These are phyloP conservation scores for Microcaecilia unicolor DNA, from an alignment of 2,797 vertebrate species.

Conservation along the genomic window DNA sequence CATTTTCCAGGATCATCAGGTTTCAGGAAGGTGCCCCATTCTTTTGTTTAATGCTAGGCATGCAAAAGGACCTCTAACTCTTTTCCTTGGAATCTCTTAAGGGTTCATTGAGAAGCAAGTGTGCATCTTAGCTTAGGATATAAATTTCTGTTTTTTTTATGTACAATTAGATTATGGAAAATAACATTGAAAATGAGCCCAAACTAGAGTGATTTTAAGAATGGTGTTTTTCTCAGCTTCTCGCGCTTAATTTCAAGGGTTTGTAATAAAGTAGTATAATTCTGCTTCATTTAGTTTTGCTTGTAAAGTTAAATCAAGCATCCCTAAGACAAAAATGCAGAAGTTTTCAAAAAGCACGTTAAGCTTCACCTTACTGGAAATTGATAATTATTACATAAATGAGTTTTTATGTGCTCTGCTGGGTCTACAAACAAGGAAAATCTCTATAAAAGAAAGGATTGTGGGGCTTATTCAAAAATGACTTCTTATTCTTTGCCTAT, in stretches of 20 bases:
- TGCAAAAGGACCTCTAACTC: slow-evolving; percentile 60
- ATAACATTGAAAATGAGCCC: slow-evolving; percentile 1
- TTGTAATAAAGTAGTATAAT: slow-evolving; percentile 38
- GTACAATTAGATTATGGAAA: slow-evolving; percentile 11
- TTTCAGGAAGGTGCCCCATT: slow-evolving; percentile 70
- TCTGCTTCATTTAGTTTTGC: slow-evolving; percentile 54
- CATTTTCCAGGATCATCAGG: slow-evolving; percentile 66
- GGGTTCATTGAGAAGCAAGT: slow-evolving; percentile 39
- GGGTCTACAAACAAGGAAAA: background rate
- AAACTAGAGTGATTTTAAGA: too few relatives aligned
- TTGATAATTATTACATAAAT: background rate
- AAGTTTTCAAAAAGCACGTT: slow-evolving; percentile 37
- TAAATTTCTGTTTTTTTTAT: background rate
- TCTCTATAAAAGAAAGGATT: slow-evolving; percentile 10
- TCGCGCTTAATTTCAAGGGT: slow-evolving; percentile 11
- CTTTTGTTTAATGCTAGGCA: slow-evolving; percentile 67
- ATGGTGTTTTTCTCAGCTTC: background rate
- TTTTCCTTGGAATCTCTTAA: slow-evolving; percentile 38
- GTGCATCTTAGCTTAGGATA: slow-evolving; percentile 25
- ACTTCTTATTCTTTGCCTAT: too few relatives aligned
- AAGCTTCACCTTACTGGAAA: slow-evolving; percentile 9
- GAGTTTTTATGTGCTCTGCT: background rate
- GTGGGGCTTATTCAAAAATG: too few relatives aligned
- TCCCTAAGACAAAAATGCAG: slow-evolving; percentile 41
- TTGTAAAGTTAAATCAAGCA: slow-evolving; percentile 53